Evolutionary conservation across 1,140 invertebrate genomes (phyloP).

Genomic region (Macrosteles quadrilineatus): DNA sequence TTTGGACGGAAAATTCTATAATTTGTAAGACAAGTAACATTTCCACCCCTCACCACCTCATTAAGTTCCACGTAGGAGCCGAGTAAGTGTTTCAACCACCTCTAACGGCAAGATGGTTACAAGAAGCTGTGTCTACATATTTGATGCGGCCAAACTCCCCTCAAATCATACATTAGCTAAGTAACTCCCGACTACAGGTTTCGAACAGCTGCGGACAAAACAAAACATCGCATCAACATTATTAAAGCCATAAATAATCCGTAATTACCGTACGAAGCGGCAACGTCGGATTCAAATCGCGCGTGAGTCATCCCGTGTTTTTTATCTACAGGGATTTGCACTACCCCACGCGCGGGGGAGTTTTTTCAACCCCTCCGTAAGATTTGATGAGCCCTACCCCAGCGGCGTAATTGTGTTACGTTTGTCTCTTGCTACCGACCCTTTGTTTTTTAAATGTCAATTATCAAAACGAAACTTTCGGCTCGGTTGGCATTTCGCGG

Average conservation of each 20-base stretch:
- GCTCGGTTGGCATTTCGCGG: slow-evolving; percentile 15
- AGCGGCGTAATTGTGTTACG: slow-evolving; percentile 20
- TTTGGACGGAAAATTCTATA: too few species aligned
- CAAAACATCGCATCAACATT: slow-evolving; percentile 19
- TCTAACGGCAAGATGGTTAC: too few species aligned
- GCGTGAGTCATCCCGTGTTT: slow-evolving; percentile 7
- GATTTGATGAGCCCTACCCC: slow-evolving; percentile 20
- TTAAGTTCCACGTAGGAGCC: too few species aligned
- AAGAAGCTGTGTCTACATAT: too few species aligned
- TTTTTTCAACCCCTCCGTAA: slow-evolving; percentile 25
- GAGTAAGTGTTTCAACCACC: too few species aligned
- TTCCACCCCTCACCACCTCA: too few species aligned
- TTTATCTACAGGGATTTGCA: slow-evolving; percentile 26
- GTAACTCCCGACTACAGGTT: slow-evolving; percentile 1
- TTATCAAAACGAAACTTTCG: slow-evolving; percentile 27
- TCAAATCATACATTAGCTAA: slow-evolving; percentile 21
- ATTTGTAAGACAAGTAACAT: too few species aligned
- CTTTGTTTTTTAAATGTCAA: slow-evolving; percentile 27
- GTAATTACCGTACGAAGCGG: background rate
- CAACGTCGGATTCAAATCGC: background rate
- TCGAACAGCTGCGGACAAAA: slow-evolving; percentile 24
- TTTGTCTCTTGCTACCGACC: slow-evolving; percentile 23
- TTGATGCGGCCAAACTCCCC: background rate
- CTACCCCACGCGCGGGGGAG: slow-evolving; percentile 9
- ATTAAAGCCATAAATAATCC: slow-evolving; percentile 26